Evolutionary conservation across 1,140 invertebrate genomes (phyloP), one percentile per base, ranked within the genome.

Genomic region (Penaeus indicus): DNA sequence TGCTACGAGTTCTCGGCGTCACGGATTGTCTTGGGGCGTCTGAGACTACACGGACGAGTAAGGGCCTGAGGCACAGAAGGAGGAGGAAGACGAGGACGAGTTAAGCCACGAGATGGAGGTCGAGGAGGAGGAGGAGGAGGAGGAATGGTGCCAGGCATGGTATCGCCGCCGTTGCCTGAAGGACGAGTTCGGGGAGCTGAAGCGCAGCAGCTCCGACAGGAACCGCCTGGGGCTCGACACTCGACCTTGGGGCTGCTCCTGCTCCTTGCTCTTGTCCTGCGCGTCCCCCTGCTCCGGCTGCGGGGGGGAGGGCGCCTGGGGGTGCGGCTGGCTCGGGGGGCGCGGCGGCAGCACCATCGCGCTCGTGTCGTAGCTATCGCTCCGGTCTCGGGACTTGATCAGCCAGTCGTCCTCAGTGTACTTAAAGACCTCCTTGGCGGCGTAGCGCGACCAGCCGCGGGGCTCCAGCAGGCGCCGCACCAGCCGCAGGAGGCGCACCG

Each of bases 331-430:
- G n/a, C 69, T 72, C 10, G 81, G 67, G 13, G 79, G 38, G 38
- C 63, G 63, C 63, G 69, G 79, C 7, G 86, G 81, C n/a, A 69
- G 67, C 32, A n/a, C 78, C 38, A 67, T 80, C 67, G 67, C 67
- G n/a, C 27, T 32, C 67, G 27, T n/a, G 27, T 89, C 88, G 21
- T 85, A 62, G 63, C 83, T 89, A 63, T 85, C 88, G 61, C 75
- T 85, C n/a, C 88, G 47, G 62, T 91, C 91, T 16, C 83, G 61
- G 22, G 85, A 94, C 84, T 93, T 94, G 84, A 94, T 92, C 78
- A 96, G 93, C 96, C 96, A 97, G 8, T 93, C 92, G 91, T 97
- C 96, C 90, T 95, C 95, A 86, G 96, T 92, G 92, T 96, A 97
- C 92, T 96, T 96, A 88, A 93, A 94, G 32, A 96, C 94, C 92